Base-by-base conservation (phyloP, 2,113 vertebrate species). In the Steatornis caripensis region DNA sequence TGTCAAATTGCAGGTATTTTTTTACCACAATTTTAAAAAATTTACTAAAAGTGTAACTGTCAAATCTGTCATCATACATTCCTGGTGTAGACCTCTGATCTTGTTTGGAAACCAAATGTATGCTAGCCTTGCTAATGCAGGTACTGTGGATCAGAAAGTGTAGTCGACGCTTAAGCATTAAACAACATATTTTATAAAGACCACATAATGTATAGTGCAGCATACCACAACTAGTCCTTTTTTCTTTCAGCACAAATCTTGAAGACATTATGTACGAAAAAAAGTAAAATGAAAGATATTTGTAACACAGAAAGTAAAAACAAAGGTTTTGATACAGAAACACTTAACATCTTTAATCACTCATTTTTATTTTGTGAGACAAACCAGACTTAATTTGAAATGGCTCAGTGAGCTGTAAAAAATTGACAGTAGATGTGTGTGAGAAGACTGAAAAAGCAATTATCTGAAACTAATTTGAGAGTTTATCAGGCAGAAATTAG, bases 401-500 rank as follows among this genome's bases (percentile, higher is more conserved):
- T 91, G 76, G 90, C 72, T 95, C 91, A 95, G 79, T 93, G 88
- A 94, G 89, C 80, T 97, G 82, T 89, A 96, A 97, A 95, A 92
- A 92, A 93, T 82, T 96, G 95, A 92, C 91, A 96, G 91, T 90
- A 96, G 84, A 96, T 95, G 41, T 82, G 93, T 93, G 74, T 72
- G 83, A 94, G 84, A 93, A 79, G 85, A 82, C 84, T 96, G 87
- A 80, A 87, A 96, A 96, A 89, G 90, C 84, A 97, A 96, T 98
- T 96, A 96, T 87, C 93, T 97, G 86, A 97, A 95, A 95, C 90
- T 97, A 95, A 97, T 97, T 94, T 95, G 84, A 66, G 80, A 95
- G 91, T 95, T 97, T 96, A 97, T 96, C 90, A 94, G 90, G 97
- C 88, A 97, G 86, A 97, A 95, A 96, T 95, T 81, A 95, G 72